phyloP scores from a whole-genome alignment of 2,888 invertebrate species.

The Acleris cristana region DNA sequence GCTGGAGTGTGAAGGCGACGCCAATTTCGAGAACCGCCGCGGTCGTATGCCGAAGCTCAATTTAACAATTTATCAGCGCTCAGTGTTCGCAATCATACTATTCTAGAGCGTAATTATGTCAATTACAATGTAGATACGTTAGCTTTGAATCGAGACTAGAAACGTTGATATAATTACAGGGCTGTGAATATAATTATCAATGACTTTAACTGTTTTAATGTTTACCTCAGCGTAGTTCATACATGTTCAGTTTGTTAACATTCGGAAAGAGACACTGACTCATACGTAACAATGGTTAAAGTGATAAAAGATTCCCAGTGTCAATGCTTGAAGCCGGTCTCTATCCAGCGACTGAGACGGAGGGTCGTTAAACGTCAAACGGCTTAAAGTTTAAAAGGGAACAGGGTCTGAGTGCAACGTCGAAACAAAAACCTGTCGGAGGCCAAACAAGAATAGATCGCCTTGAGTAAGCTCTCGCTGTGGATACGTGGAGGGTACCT shows the following conservation, averaged over 20 bases:
- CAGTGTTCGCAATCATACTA: conserved; percentile 42
- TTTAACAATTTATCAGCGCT: conserved; percentile 61
- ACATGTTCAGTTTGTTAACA: conserved; percentile 1
- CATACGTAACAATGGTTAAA: conserved; percentile 21
- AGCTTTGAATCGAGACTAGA: conserved; percentile 27
- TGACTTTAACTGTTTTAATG: not conserved
- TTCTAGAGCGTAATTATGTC: conserved; percentile 47
- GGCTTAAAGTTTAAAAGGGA: conserved; percentile 36
- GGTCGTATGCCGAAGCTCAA: conserved; percentile 52
- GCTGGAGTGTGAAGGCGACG: conserved; percentile 68
- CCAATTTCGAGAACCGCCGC: conserved; percentile 52
- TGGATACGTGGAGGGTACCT: conserved; percentile 53
- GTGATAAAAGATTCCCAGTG: conserved; percentile 36
- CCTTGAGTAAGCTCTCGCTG: conserved; percentile 57
- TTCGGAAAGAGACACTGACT: conserved; percentile 16
- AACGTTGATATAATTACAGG: not conserved
- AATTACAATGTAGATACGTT: conserved; percentile 40
- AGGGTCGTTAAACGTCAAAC: conserved; percentile 36
- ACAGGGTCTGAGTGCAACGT: conserved; percentile 36
- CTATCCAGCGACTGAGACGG: conserved; percentile 28
- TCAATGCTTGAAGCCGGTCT: conserved; percentile 29
- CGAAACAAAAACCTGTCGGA: conserved; percentile 37
- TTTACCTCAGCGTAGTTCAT: not conserved
- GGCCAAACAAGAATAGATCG: conserved; percentile 57
- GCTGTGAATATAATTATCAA: conserved; percentile 1